Evolutionary conservation across 2,888 invertebrate genomes (phyloP).

Genomic region (Odontomyia ornata): DNA sequence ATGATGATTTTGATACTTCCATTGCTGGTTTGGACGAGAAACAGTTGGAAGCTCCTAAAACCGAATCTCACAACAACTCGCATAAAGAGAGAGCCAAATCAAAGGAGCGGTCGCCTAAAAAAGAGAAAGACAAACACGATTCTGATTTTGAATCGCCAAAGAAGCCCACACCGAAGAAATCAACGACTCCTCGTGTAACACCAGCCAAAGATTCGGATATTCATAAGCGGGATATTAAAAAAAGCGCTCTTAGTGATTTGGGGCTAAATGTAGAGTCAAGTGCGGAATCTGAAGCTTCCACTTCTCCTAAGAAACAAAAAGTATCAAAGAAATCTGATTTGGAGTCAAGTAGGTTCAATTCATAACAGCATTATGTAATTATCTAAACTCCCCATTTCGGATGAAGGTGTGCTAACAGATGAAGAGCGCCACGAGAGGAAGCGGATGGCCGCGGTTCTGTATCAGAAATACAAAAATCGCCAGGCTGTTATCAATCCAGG

Average conservation of each 20-base stretch:
- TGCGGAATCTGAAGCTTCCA: not conserved
- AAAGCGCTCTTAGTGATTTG: slow-evolving; percentile 39
- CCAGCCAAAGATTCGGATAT: slow-evolving; percentile 24
- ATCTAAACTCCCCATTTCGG: not conserved
- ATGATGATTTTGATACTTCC: slow-evolving; percentile 69
- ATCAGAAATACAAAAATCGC: slow-evolving; percentile 79
- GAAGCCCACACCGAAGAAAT: slow-evolving; percentile 33
- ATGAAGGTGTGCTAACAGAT: slow-evolving; percentile 63
- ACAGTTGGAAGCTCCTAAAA: too few relatives aligned
- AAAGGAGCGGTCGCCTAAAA: not conserved
- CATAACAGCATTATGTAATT: too few relatives aligned
- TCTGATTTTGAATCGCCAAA: slow-evolving; percentile 43
- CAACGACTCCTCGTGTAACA: not conserved
- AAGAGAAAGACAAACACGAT: not conserved
- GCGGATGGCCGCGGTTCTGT: slow-evolving; percentile 72
- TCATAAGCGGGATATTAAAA: slow-evolving; percentile 24
- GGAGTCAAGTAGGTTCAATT: slow-evolving; percentile 55
- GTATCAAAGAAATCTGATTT: slow-evolving; percentile 52
- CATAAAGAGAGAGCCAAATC: not conserved
- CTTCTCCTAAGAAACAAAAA: slow-evolving; percentile 35
- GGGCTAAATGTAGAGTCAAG: not conserved
- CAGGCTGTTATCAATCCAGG: slow-evolving; percentile 85
- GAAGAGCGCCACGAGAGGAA: slow-evolving; percentile 76
- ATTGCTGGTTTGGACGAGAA: slow-evolving; percentile 56
- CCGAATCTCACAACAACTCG: too few relatives aligned